A percentile compares a stretch with the other conserved stretches of the same genome.
Conservation (phyloP, 2,113 vertebrate genomes). For the Bagarius yarrelli region DNA sequence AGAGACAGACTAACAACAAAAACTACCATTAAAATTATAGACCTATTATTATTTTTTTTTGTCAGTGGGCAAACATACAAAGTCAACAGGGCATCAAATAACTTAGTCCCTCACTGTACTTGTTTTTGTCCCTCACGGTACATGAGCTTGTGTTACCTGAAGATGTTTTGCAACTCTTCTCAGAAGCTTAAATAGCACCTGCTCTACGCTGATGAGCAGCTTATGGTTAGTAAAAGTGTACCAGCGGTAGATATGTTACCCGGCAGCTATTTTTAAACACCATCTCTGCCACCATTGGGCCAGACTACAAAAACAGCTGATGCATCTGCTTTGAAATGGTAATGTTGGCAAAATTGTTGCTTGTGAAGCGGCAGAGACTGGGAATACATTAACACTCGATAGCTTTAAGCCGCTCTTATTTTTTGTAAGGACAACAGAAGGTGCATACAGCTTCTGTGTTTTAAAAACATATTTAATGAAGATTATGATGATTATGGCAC, state of each 20-base stretch:
- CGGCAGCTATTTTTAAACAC: not conserved
- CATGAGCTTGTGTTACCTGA: not conserved
- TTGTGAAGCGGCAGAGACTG: not conserved
- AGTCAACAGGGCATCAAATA: too few relatives aligned
- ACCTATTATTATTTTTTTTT: too few relatives aligned
- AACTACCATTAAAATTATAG: too few relatives aligned
- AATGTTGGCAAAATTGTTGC: not conserved
- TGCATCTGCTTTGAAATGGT: not conserved
- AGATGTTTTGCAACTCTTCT: not conserved
- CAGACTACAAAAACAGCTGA: not conserved
- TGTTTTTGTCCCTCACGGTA: too few relatives aligned
- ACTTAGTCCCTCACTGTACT: too few relatives aligned
- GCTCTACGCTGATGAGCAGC: not conserved
- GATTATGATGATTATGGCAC: not conserved
- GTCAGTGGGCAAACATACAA: too few relatives aligned
- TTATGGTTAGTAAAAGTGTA: not conserved
- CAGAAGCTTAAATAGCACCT: not conserved
- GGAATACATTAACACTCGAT: not conserved
- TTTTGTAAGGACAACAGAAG: not conserved
- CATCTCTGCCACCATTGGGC: not conserved
- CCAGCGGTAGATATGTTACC: not conserved
- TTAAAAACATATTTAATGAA: not conserved
- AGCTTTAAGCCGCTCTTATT: not conserved
- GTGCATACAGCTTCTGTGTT: not conserved
- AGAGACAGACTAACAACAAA: too few relatives aligned